Percentiles rank a stretch among this genome's conserved stretches.
These are phyloP conservation scores for Rhinoraja longicauda DNA, from an alignment of 2,797 vertebrate genomes.

Conservation along the genomic window DNA sequence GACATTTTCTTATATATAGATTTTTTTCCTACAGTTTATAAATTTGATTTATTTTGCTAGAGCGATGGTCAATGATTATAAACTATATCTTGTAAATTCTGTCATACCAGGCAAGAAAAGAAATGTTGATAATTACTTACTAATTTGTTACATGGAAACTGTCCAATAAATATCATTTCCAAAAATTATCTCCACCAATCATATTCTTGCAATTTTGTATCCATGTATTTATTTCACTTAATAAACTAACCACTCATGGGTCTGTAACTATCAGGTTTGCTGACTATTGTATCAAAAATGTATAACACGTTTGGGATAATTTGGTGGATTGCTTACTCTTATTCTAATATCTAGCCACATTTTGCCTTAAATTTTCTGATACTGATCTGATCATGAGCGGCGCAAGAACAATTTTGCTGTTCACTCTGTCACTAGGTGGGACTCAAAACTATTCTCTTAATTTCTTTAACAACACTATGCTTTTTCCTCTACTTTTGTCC, in stretches of 20 bases:
- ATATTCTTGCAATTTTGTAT: conserved; percentile 7
- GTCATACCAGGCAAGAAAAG: not conserved
- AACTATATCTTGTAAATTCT: conserved; percentile 21
- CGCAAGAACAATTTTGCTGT: not conserved
- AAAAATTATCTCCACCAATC: not conserved
- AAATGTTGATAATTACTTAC: conserved; percentile 10
- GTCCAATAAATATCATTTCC: conserved; percentile 29
- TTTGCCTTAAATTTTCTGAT: not conserved
- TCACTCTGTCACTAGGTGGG: not conserved
- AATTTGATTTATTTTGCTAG: conserved; percentile 34
- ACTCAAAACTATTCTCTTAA: not conserved
- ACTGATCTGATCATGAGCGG: too few relatives aligned
- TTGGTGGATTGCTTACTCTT: not conserved
- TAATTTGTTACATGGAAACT: not conserved
- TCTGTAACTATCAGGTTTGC: not conserved
- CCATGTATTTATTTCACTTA: not conserved
- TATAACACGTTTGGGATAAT: not conserved
- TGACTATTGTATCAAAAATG: not conserved
- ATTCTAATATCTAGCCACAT: not conserved
- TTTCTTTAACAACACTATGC: not conserved
- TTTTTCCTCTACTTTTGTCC: too few relatives aligned
- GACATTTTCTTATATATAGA: not conserved
- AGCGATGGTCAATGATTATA: not conserved
- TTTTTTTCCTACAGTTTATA: not conserved
- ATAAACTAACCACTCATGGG: not conserved